Base-by-base conservation (phyloP, 2,797 vertebrate genomes). In the Pogoniulus pusillus region DNA sequence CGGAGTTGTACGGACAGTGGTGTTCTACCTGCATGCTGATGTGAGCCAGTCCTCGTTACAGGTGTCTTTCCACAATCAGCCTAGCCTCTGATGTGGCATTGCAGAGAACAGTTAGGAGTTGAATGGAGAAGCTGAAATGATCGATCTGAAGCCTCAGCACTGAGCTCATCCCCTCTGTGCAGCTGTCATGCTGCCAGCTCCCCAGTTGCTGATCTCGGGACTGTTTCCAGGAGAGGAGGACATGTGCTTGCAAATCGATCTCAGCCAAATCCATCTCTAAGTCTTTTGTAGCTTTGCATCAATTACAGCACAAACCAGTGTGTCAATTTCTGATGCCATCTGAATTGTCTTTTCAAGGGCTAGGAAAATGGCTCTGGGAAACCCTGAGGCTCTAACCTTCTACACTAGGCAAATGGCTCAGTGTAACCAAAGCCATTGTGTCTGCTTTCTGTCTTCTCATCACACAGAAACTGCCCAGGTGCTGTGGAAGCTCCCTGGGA, bases 371-470 rank as follows among this genome's bases (percentile, higher is more conserved):
- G 6, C 30, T 69, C 37, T 65, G 72, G 71, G 45, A 41, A 71
- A 51, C 32, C 27, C 27, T 62, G 45, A 53, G 64, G 41, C 53
- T 76, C 34, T 34, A 76, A 30, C 34, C 16, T 62, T 55, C 55
- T n/a, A 1, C 41, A 60, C 64, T 77, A 23, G 16, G 39, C 35
- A 71, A 41, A 68, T 58, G 26, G 57, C 64, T 30, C 60, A 54
- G 13, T 19, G 18, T 60, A 30, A 85, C 58, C 26, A 54, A 75
- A 91, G 51, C 34, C 58, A 35, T 54, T 8, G 23, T 5, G 2
- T 64, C 73, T 87, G 77, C 59, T 89, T 73, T 90, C 74, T 87
- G 29, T 78, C 80, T 71, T 76, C 43, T 54, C 57, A 18, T 74
- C 37, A 51, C 29, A 65, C 45, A 77, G 77, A 59, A 86, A 80